Conservation (phyloP, 2,888 invertebrate genomes). For the Cheilosia variabilis region DNA sequence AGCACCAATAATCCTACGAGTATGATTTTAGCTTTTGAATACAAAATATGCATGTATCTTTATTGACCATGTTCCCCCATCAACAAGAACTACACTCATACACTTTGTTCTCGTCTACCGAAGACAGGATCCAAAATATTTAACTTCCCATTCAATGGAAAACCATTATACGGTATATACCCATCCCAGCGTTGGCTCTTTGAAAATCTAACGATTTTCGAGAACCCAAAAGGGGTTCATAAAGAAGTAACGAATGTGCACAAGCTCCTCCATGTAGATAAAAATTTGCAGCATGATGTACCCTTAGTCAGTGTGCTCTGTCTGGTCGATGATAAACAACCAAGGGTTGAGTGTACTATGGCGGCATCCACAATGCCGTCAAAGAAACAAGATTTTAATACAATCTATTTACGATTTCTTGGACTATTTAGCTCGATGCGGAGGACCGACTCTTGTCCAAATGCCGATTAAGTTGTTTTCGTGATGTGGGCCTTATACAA, state of each 20-base stretch:
- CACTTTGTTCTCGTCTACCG: slow-evolving; percentile 6
- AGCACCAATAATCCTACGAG: slow-evolving; percentile 21
- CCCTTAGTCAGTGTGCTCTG: neutral
- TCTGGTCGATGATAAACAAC: slow-evolving; percentile 25
- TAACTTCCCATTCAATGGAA: slow-evolving; percentile 21
- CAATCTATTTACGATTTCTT: slow-evolving; percentile 25
- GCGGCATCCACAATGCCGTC: slow-evolving; percentile 41
- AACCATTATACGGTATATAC: neutral
- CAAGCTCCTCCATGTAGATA: slow-evolving; percentile 10
- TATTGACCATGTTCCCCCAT: slow-evolving; percentile 16
- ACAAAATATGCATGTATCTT: slow-evolving; percentile 30
- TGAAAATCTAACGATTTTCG: slow-evolving; percentile 40
- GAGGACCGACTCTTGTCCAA: slow-evolving; percentile 34
- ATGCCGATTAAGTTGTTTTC: slow-evolving; percentile 55
- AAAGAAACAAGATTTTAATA: slow-evolving; percentile 61
- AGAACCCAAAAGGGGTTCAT: slow-evolving; percentile 24
- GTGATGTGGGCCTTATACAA: slow-evolving; percentile 4
- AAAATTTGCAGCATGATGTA: slow-evolving; percentile 15
- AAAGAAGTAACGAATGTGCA: slow-evolving; percentile 43
- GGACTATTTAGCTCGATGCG: slow-evolving; percentile 43
- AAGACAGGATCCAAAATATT: slow-evolving; percentile 18
- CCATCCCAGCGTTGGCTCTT: neutral
- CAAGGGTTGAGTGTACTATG: slow-evolving; percentile 10
- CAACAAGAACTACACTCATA: neutral
- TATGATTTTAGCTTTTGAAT: slow-evolving; percentile 15